Evolutionary conservation across 1,140 invertebrate species (phyloP), one percentile per base, ranked within the genome.

Genomic region (Dreissena rostriformis): DNA sequence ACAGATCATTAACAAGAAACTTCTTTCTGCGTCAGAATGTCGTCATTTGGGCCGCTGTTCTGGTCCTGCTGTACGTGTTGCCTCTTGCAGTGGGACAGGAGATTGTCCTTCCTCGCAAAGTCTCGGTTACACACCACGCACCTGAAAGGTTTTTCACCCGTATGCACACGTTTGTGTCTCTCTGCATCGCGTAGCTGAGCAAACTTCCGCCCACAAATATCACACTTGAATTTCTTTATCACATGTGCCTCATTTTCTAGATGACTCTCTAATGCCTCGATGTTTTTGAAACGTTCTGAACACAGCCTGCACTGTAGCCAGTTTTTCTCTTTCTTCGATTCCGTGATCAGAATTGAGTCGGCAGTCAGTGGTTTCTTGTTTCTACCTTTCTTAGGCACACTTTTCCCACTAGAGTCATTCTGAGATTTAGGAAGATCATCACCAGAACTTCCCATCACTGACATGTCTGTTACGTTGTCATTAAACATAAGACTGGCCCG

Each of bases 31-130:
- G 39, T 39, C 39, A 39, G 39, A 39, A 39, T 39, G 39, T 39
- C 39, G 4, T 39, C 39, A 39, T 39, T 39, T 39, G 39, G 39
- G 39, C 39, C 8, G 39, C 8, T 39, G 8, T 61, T 61, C 17
- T 61, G 57, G 17, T 24, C 57, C 17, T 61, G 57, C 22, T 61
- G 17, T 24, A 19, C 4, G 57, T 61, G 57, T 61, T 73, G 71
- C 49, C 49, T 4, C 49, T 55, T 67, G 22, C 26, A 49, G 66
- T 82, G 80, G 57, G 80, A 82, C 73, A 73, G 67, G 19, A 82
- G 72, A 75, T 82, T 82, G 24, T 82, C 80, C 51, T 82, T 82
- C n/a, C 80, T 28, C 19, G 80, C 70, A 52, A 82, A 82, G n/a
- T 71, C 72, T 67, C 73, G 66, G 11, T 75, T 67, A 74, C 80